These are phyloP conservation scores for Pelmatolapia mariae DNA, from an alignment of 2,113 vertebrate genomes.

Conservation along the genomic window DNA sequence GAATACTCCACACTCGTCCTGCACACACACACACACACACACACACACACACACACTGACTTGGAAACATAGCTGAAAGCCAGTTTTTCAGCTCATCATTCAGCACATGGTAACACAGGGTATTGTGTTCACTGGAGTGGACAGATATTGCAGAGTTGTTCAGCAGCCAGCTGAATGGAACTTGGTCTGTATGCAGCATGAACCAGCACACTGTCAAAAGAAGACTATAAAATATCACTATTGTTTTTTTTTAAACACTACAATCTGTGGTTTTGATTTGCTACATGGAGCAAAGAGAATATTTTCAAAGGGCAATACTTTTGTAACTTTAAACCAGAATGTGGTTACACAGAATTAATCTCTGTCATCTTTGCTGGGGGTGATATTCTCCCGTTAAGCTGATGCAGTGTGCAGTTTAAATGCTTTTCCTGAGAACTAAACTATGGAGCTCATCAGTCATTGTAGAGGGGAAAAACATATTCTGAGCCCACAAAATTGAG, in stretches of 20 bases:
- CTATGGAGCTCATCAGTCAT: not conserved
- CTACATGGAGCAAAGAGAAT: not conserved
- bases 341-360: not conserved
- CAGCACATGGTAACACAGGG: not conserved
- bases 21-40: not conserved
- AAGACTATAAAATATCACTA: not conserved
- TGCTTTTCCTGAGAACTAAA: not conserved
- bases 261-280: not conserved
- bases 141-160: not conserved
- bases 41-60: not conserved
- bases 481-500: not conserved
- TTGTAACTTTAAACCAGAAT: not conserved
- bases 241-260: not conserved
- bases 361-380: not conserved
- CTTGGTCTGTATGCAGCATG: not conserved
- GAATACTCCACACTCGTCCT: not conserved
- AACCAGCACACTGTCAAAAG: not conserved
- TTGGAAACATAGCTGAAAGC: not conserved
- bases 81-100: slow-evolving; percentile 45
- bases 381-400: not conserved
- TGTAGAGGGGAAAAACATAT: not conserved
- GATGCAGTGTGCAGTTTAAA: not conserved
- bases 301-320: not conserved
- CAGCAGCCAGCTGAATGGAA: not conserved
- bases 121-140: not conserved